These are phyloP conservation scores for Tragulus kanchil DNA, from an alignment of 2,113 vertebrate genomes.

Conservation along the genomic window DNA sequence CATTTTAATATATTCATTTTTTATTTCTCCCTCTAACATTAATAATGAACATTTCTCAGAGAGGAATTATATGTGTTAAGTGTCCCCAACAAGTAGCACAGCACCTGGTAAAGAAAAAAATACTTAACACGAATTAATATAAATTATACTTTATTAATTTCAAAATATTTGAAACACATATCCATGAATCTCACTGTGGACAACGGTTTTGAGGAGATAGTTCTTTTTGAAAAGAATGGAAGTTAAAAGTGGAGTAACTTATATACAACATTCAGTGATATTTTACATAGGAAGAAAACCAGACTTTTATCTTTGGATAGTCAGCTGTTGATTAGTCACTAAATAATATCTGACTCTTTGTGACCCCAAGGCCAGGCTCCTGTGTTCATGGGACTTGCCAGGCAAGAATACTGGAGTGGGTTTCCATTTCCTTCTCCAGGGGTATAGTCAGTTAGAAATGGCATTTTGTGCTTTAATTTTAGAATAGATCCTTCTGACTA, in stretches of 20 bases:
- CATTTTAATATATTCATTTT: slow-evolving; percentile 18
- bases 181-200: background rate
- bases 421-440: background rate
- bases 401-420: background rate
- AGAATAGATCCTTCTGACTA: slow-evolving; percentile 33
- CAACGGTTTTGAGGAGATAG: background rate
- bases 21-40: background rate
- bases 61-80: background rate
- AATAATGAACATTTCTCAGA: background rate
- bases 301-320: background rate
- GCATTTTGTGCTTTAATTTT: slow-evolving; percentile 60
- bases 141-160: slow-evolving; percentile 54
- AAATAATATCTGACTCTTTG: background rate
- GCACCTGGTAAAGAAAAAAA: background rate
- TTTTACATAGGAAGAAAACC: background rate
- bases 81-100: background rate
- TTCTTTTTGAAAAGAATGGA: background rate
- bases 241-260: background rate
- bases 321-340: background rate
- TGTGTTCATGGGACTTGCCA: background rate
- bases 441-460: slow-evolving; percentile 17
- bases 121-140: background rate
- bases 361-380: background rate
- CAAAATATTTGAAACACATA: slow-evolving; percentile 32
- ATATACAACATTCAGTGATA: background rate